phyloP scores from a whole-genome alignment of 2,797 vertebrate species.

The Pangasius mekongensis region DNA sequence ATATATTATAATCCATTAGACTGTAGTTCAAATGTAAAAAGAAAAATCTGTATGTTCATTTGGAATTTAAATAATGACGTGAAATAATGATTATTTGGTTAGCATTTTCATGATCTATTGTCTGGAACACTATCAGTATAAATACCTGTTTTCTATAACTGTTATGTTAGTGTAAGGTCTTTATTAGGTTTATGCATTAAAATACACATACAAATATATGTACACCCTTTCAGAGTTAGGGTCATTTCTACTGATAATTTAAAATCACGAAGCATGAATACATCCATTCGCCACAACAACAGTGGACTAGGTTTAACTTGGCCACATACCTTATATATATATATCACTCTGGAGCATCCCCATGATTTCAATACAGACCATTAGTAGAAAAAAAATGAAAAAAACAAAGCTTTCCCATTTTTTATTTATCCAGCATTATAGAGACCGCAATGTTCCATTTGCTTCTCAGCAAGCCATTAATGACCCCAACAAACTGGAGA shows the following conservation, averaged over 20 bases:
- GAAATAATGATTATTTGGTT: background rate
- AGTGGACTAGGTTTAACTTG: slow-evolving; percentile 15
- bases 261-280: slow-evolving; percentile 27
- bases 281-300: background rate
- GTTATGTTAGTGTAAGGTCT: slow-evolving; percentile 51
- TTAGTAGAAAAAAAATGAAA: slow-evolving; percentile 21
- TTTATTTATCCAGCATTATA: slow-evolving; percentile 33
- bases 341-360: background rate
- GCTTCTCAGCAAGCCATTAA: slow-evolving; percentile 16
- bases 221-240: slow-evolving; percentile 48
- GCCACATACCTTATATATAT: background rate
- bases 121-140: background rate
- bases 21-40: background rate
- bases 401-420: slow-evolving; percentile 39
- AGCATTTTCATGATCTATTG: background rate
- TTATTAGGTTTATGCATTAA: slow-evolving; percentile 60
- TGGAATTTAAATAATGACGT: background rate
- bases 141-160: background rate
- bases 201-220: slow-evolving; percentile 53
- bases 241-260: slow-evolving; percentile 25
- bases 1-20: background rate
- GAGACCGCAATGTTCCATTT: slow-evolving; percentile 7
- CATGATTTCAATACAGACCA: slow-evolving; percentile 34
- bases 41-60: background rate
- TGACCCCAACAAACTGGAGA: slow-evolving; percentile 46